A percentile compares a stretch with the other conserved stretches of the same genome.
phyloP scores from a whole-genome alignment of 2,888 invertebrate genomes.

The Eilema sororculum region DNA sequence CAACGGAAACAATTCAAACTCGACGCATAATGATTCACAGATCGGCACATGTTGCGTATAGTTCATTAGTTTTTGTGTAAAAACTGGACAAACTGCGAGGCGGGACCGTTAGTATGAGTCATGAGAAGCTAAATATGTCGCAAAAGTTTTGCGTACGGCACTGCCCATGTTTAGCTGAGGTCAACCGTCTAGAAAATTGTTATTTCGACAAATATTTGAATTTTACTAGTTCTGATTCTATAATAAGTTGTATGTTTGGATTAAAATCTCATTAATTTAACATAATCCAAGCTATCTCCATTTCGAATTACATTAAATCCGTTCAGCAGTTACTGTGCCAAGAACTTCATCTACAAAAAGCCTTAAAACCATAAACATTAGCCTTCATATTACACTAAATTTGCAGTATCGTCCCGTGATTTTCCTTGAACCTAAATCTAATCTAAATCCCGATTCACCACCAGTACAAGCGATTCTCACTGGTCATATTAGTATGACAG shows the following conservation, averaged over 20 bases:
- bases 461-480: too few species aligned
- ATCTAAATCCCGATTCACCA: too few species aligned
- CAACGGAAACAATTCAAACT: conserved; percentile 52
- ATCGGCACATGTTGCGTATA: conserved; percentile 45
- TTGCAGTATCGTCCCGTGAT: too few species aligned
- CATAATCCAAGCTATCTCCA: neutral
- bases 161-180: conserved; percentile 41
- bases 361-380: too few species aligned
- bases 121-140: conserved; percentile 46
- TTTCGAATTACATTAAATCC: neutral
- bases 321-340: neutral
- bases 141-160: conserved; percentile 45
- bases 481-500: too few species aligned
- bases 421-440: too few species aligned
- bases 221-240: neutral
- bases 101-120: conserved; percentile 60
- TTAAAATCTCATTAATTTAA: neutral
- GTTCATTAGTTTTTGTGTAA: conserved; percentile 52
- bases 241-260: neutral
- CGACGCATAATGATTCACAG: conserved; percentile 45
- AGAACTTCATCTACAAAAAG: too few species aligned
- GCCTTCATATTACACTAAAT: too few species aligned
- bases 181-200: conserved; percentile 22
- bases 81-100: conserved; percentile 42
- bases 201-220: neutral